Conservation (phyloP, 2,113 vertebrate species). For the Tachycineta bicolor region DNA sequence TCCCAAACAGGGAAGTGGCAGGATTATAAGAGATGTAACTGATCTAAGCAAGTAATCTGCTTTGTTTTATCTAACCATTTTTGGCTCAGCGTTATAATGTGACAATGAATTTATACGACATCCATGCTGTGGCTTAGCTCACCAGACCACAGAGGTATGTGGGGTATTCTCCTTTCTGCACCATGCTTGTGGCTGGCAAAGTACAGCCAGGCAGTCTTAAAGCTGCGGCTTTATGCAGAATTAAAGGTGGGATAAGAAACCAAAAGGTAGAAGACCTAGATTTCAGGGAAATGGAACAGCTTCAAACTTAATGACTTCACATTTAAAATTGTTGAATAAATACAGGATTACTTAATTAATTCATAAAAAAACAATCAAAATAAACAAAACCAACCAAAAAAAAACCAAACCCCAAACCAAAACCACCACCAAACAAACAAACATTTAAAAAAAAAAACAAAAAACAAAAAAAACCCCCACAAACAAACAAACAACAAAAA, state of each 20-base stretch:
- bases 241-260: background rate
- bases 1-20: background rate
- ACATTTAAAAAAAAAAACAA: too few species aligned
- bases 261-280: background rate
- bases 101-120: background rate
- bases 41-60: background rate
- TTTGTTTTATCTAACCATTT: background rate
- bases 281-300: background rate
- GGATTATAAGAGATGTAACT: background rate
- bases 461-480: too few species aligned
- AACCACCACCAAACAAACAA: background rate
- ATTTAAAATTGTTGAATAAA: background rate
- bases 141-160: too few species aligned
- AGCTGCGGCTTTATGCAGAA: background rate
- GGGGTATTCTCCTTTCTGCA: rapidly evolving
- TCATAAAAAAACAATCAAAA: background rate
- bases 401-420: too few species aligned
- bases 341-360: background rate
- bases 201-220: background rate
- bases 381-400: background rate
- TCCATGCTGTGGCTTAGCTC: background rate
- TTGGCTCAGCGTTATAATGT: background rate
- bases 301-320: background rate
- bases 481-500: too few species aligned
- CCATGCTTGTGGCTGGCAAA: background rate